phyloP scores from a whole-genome alignment of 1,140 invertebrate genomes.

The Oscheius sp. region DNA sequence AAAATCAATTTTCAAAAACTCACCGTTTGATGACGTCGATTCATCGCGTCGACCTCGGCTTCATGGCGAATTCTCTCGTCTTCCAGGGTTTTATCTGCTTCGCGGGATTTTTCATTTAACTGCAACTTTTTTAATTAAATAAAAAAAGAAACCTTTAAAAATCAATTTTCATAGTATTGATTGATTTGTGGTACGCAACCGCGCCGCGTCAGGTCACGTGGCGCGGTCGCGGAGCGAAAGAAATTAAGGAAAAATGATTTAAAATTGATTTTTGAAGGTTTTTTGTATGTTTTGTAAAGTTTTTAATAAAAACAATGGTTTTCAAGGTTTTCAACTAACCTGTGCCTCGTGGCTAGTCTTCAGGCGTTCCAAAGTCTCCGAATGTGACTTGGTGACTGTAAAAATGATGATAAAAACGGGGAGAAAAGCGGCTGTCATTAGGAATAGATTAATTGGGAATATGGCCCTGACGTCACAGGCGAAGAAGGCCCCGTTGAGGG shows the following conservation, averaged over 20 bases:
- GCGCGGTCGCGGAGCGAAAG: too few relatives aligned
- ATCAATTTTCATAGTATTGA: neutral
- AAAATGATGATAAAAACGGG: conserved; percentile 19
- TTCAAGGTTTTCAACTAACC: too few relatives aligned
- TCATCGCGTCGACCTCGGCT: conserved; percentile 20
- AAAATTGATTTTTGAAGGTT: too few relatives aligned
- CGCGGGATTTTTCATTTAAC: conserved; percentile 14
- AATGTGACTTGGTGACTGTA: conserved; percentile 26
- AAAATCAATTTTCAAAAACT: too few relatives aligned
- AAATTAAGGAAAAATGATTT: too few relatives aligned
- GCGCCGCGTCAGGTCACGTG: too few relatives aligned
- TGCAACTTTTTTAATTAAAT: neutral
- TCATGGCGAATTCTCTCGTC: conserved; percentile 19
- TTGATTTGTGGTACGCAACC: too few relatives aligned
- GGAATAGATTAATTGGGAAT: conserved; percentile 3
- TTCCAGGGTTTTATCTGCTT: conserved; percentile 24
- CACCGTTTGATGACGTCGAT: conserved; percentile 23
- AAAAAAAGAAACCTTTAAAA: neutral
- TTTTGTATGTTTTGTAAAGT: neutral
- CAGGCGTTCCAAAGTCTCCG: conserved; percentile 3
- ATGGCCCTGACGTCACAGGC: neutral
- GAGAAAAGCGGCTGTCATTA: neutral
- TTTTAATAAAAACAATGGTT: neutral
- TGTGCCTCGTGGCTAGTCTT: conserved; percentile 21
- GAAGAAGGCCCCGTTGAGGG: conserved; percentile 10